phyloP scores from a whole-genome alignment of 2,797 vertebrate genomes.

The Malacoraja senta region DNA sequence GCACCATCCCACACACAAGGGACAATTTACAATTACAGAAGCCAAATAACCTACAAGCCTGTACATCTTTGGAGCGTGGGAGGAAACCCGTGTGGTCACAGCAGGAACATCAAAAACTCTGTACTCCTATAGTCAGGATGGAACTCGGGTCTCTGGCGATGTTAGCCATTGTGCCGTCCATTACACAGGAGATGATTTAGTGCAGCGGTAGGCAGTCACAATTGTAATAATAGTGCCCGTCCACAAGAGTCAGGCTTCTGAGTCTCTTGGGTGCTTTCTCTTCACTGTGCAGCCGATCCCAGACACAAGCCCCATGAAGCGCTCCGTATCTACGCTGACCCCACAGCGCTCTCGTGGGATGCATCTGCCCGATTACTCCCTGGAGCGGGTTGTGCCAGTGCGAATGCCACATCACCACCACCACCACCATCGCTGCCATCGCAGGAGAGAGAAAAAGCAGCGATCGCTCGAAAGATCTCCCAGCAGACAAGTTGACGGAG shows the following conservation, averaged over 20 bases:
- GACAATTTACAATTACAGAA: no score
- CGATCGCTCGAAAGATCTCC: slow-evolving; percentile 74
- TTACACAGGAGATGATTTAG: not conserved
- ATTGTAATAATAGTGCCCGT: not conserved
- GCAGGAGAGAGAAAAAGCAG: slow-evolving; percentile 79
- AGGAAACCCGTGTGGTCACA: no score
- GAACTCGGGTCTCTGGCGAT: no score
- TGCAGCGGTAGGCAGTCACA: no score
- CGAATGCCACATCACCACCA: slow-evolving; percentile 61
- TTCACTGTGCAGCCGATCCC: slow-evolving; percentile 64
- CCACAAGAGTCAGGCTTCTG: not conserved
- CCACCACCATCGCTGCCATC: slow-evolving; percentile 81
- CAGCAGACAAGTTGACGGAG: slow-evolving; percentile 55
- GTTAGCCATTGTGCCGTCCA: no score
- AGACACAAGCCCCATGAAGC: slow-evolving; percentile 81
- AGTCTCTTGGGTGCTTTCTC: not conserved
- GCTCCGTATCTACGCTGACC: slow-evolving; percentile 76
- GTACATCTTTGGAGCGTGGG: no score
- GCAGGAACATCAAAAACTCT: no score
- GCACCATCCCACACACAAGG: no score
- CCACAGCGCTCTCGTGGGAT: slow-evolving; percentile 68
- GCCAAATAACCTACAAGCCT: no score
- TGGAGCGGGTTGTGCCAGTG: slow-evolving; percentile 67
- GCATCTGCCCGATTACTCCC: slow-evolving; percentile 62
- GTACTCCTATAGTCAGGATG: no score